Percentiles rank a stretch among this genome's conserved stretches.
Conservation (phyloP, 2,113 vertebrate species). For the Sigmodon hispidus region DNA sequence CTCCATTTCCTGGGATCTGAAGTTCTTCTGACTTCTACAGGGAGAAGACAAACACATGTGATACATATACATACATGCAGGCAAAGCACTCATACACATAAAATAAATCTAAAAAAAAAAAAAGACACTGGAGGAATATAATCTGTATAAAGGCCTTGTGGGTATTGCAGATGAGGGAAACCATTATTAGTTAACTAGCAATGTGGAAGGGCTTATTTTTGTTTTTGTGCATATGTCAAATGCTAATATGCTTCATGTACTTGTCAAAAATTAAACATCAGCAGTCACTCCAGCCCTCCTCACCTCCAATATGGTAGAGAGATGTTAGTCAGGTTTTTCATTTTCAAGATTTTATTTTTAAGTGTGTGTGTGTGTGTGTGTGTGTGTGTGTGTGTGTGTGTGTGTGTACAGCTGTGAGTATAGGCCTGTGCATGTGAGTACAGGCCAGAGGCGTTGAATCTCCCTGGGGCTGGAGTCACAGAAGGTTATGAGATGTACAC, state of each 20-base stretch:
- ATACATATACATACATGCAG: not conserved
- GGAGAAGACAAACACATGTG: not conserved
- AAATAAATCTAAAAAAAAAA: not conserved
- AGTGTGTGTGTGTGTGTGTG: not conserved
- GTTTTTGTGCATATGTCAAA: not conserved
- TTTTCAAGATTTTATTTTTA: not conserved
- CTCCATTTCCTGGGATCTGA: not conserved
- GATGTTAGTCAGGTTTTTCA: not conserved
- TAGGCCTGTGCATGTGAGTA: not conserved
- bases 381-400: not conserved
- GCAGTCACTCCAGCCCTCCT: not conserved
- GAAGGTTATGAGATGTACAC: not conserved
- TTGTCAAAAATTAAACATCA: not conserved
- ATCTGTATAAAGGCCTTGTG: not conserved
- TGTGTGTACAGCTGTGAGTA: no score
- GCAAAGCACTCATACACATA: not conserved
- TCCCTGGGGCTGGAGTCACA: not conserved
- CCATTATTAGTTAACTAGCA: not conserved
- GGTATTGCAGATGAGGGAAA: not conserved
- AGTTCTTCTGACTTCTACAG: not conserved
- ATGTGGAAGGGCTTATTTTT: not conserved
- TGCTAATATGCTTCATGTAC: not conserved
- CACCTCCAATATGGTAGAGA: not conserved
- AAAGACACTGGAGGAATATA: not conserved
- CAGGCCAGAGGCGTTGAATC: not conserved